Percentiles rank a stretch among this genome's conserved stretches.
phyloP scores from a whole-genome alignment of 2,888 invertebrate genomes.

The Tinea pellionella region DNA sequence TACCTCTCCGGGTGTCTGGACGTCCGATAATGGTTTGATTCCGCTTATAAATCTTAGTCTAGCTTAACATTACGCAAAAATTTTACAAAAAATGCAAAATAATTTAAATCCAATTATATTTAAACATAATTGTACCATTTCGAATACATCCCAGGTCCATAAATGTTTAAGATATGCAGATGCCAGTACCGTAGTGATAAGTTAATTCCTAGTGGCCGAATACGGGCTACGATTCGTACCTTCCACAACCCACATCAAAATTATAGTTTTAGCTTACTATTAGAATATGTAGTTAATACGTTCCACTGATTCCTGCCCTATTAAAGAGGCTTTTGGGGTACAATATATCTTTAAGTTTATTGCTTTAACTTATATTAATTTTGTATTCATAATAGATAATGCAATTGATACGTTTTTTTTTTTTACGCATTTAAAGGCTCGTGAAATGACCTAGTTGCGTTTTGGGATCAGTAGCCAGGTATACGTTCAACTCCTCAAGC shows the following conservation, averaged over 20 bases:
- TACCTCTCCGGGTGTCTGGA: too few relatives aligned
- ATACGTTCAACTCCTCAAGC: too few relatives aligned
- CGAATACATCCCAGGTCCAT: slow-evolving; percentile 39
- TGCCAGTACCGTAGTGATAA: slow-evolving; percentile 58
- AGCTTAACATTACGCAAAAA: too few relatives aligned
- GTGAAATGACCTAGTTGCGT: too few relatives aligned
- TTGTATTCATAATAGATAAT: too few relatives aligned
- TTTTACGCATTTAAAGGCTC: too few relatives aligned
- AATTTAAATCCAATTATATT: neutral
- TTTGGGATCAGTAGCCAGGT: too few relatives aligned
- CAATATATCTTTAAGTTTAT: neutral
- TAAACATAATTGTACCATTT: neutral
- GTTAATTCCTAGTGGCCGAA: slow-evolving; percentile 63
- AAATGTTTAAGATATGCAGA: slow-evolving; percentile 68
- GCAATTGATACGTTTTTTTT: too few relatives aligned
- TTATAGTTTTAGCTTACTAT: slow-evolving; percentile 8
- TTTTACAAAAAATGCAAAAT: too few relatives aligned
- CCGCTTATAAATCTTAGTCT: too few relatives aligned
- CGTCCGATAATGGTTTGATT: too few relatives aligned
- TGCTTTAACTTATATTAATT: too few relatives aligned
- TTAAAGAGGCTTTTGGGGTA: neutral
- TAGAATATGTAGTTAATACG: slow-evolving; percentile 12
- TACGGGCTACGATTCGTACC: slow-evolving; percentile 9
- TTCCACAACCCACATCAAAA: slow-evolving; percentile 12
- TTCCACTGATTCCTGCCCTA: slow-evolving; percentile 5